Evolutionary conservation across 2,113 vertebrate genomes (phyloP).

Genomic region (Onychostoma macrolepis): DNA sequence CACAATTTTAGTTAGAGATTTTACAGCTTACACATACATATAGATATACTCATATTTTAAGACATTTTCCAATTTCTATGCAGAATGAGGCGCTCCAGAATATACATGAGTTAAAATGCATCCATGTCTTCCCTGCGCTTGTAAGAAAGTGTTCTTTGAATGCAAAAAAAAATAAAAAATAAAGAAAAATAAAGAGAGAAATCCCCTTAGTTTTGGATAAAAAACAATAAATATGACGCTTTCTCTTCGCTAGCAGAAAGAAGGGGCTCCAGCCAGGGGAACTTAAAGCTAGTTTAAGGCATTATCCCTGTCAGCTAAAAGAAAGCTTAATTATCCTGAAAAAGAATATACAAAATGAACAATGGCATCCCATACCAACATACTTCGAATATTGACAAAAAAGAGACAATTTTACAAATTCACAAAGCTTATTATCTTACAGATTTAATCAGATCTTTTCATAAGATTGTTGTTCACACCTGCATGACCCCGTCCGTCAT

Average conservation of each 20-base stretch:
- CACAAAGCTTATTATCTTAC: conserved; percentile 88
- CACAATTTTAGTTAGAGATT: conserved; percentile 71
- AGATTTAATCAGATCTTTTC: conserved; percentile 84
- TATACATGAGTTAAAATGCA: conserved; percentile 36
- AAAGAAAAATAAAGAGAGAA: neutral
- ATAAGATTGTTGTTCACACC: conserved; percentile 81
- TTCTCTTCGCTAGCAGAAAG: conserved; percentile 70
- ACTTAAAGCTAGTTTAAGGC: conserved; percentile 86
- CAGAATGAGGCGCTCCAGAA: conserved; percentile 42
- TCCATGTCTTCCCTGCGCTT: conserved; percentile 46
- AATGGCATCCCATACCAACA: conserved; percentile 76
- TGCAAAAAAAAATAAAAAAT: conserved; percentile 28
- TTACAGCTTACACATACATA: conserved; percentile 72
- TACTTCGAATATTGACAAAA: conserved; percentile 70
- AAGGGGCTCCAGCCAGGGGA: conserved; percentile 71
- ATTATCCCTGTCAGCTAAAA: conserved; percentile 90
- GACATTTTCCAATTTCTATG: conserved; percentile 50
- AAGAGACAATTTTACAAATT: conserved; percentile 86
- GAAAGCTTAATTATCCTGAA: conserved; percentile 88
- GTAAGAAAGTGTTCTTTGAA: conserved; percentile 42
- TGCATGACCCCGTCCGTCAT: neutral
- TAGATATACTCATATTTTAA: conserved; percentile 68
- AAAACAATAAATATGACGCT: conserved; percentile 76
- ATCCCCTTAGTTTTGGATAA: conserved; percentile 63
- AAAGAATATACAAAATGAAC: conserved; percentile 82